Percentiles rank a stretch among this genome's conserved stretches.
These are phyloP conservation scores for Rhynchomys soricoides DNA, from an alignment of 2,113 vertebrate genomes.

Conservation along the genomic window DNA sequence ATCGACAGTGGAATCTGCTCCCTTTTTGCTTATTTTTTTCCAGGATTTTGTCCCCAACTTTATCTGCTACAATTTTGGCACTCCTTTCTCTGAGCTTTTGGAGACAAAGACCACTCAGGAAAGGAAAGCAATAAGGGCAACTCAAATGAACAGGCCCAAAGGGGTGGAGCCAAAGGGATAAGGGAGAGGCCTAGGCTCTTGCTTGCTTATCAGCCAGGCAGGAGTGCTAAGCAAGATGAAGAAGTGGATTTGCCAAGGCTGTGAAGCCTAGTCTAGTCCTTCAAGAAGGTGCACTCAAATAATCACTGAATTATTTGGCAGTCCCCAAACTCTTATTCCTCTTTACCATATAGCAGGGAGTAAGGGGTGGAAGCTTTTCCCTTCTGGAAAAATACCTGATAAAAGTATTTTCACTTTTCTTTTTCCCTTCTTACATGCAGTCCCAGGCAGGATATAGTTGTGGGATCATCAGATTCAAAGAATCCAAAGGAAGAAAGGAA, in stretches of 20 bases:
- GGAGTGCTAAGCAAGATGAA: neutral
- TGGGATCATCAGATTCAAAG: constrained; percentile 79
- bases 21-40: constrained; percentile 39
- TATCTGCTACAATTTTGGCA: constrained; percentile 41
- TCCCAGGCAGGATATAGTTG: constrained; percentile 86
- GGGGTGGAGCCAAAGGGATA: constrained; percentile 34
- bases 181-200: neutral
- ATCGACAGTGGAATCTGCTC: neutral
- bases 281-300: constrained; percentile 42
- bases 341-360: constrained; percentile 83
- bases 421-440: constrained; percentile 70
- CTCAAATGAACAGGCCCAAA: neutral
- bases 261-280: constrained; percentile 15
- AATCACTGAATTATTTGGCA: constrained; percentile 79
- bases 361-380: constrained; percentile 88
- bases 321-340: constrained; percentile 64
- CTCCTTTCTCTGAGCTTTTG: constrained; percentile 5
- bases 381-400: constrained; percentile 89
- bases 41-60: neutral
- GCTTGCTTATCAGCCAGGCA: neutral
- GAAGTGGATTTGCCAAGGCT: neutral
- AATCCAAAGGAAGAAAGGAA: constrained; percentile 78
- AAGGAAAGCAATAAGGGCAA: neutral
- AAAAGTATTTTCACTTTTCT: constrained; percentile 80
- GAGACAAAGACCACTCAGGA: constrained; percentile 44